These are phyloP conservation scores for Tapirus indicus DNA, from an alignment of 2,797 vertebrate species.

Conservation along the genomic window DNA sequence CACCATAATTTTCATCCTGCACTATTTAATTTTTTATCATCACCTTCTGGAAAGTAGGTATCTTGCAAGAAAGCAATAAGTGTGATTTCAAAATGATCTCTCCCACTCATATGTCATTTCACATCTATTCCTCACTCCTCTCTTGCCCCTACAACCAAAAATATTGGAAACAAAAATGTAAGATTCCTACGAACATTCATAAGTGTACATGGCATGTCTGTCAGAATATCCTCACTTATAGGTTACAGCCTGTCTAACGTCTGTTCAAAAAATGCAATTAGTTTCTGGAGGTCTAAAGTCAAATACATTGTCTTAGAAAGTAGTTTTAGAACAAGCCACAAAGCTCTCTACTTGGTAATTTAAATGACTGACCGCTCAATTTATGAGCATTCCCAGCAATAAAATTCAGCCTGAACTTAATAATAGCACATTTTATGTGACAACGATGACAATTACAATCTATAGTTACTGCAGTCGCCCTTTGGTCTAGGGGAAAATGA, in stretches of 20 bases:
- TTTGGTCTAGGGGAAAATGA: constrained; percentile 90
- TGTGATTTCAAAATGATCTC: constrained; percentile 55
- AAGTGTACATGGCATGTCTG: constrained; percentile 72
- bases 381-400: constrained; percentile 92
- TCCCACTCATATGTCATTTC: constrained; percentile 55
- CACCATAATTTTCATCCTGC: constrained; percentile 18
- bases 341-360: constrained; percentile 90
- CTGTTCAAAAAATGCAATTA: constrained; percentile 88
- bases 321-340: constrained; percentile 87
- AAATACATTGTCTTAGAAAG: constrained; percentile 88
- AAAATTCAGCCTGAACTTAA: constrained; percentile 94
- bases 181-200: constrained; percentile 80
- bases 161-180: constrained; percentile 83
- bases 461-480: constrained; percentile 90
- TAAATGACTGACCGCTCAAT: constrained; percentile 94
- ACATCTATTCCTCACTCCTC: constrained; percentile 29
- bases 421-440: constrained; percentile 95
- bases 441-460: constrained; percentile 95
- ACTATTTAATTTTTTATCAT: constrained; percentile 43
- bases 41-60: not conserved
- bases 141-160: constrained; percentile 77
- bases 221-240: constrained; percentile 85
- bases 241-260: constrained; percentile 87
- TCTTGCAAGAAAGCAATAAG: constrained; percentile 42
- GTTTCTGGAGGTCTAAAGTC: constrained; percentile 89